phyloP scores from a whole-genome alignment of 2,113 vertebrate species.

The Myanophis thanlyinensis region DNA sequence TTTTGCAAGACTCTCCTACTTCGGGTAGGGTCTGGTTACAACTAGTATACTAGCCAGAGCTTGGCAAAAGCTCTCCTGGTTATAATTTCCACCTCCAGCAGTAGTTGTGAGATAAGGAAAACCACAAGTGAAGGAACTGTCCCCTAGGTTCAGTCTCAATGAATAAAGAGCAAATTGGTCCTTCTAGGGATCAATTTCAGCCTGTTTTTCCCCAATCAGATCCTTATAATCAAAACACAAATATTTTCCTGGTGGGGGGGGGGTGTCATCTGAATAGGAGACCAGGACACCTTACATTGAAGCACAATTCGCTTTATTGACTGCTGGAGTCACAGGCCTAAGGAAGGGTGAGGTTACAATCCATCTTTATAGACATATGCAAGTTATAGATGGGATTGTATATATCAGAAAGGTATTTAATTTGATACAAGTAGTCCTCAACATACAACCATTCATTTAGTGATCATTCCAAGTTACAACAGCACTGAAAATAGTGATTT shows the following conservation, averaged over 20 bases:
- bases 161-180: neutral
- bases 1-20: neutral
- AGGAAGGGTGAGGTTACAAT: neutral
- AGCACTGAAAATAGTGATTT: neutral
- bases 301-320: neutral
- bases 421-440: neutral
- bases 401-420: neutral
- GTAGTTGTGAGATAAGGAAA: neutral
- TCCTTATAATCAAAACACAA: neutral
- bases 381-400: neutral
- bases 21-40: neutral
- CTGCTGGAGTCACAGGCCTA: neutral
- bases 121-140: neutral
- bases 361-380: neutral
- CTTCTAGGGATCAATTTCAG: neutral
- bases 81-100: neutral
- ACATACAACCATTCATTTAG: neutral
- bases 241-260: neutral
- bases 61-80: neutral
- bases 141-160: neutral
- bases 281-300: neutral
- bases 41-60: neutral
- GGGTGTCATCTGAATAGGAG: neutral
- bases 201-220: neutral
- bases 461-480: neutral